Evolutionary conservation across 2,113 vertebrate genomes (phyloP), one percentile per base, ranked within the genome.

Genomic region (Lepisosteus osseus): DNA sequence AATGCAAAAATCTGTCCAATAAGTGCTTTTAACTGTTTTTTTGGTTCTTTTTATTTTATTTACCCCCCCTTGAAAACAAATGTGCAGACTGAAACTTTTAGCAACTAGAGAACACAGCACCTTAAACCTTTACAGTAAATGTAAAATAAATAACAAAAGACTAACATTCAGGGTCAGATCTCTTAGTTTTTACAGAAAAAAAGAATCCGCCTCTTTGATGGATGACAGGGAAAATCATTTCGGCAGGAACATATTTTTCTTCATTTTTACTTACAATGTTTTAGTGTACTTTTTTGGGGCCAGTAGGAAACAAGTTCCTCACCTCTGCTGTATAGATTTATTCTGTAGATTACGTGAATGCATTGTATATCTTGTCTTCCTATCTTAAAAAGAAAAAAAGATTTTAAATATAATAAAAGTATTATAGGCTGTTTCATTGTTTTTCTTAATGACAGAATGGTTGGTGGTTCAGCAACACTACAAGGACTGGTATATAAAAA

Each of bases 341-440:
- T 86, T 86, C 76, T 90, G 83, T 92, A 93, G 89, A 87, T 84
- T 86, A 86, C 90, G 77, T 89, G 87, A 92, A 86, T 91, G 86
- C 88, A 70, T 86, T 96, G 95, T 95, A 92, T 92, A 95, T 92
- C 90, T 84, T 81, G 92, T 91, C 89, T 96, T 92, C 89, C 85
- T 90, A 89, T 85, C 84, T 79, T 90, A 90, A 89, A 68, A 83
- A 41, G 41, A n/a, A 13, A 85, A 91, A 86, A 75, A 89, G 78
- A 92, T 92, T 91, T 93, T 92, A 94, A 97, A 92, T 91, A 89
- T 93, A 94, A 92, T 93, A 90, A 92, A 95, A 91, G 87, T 95
- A 92, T 94, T 94, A 95, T 94, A 95, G 93, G 90, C 90, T 93
- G 87, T 80, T 79, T 89, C 29, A 29, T 29, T 92, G 47, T 86